These are phyloP conservation scores for Dinothrombium tinctorium DNA, from an alignment of 1,140 invertebrate genomes.

Conservation along the genomic window DNA sequence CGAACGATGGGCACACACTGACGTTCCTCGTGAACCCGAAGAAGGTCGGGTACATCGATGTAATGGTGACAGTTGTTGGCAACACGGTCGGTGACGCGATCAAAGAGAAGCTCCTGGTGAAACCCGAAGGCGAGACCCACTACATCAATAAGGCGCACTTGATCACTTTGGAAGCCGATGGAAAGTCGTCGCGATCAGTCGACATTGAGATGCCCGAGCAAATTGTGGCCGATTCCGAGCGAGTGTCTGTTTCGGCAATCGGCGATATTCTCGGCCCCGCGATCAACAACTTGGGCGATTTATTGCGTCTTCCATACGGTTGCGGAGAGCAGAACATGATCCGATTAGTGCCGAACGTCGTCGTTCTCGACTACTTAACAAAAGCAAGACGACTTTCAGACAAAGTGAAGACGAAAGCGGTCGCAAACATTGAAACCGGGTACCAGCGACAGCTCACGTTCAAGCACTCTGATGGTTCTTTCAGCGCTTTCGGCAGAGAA, in stretches of 20 bases:
- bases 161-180: conserved; percentile 31
- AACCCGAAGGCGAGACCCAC: conserved; percentile 51
- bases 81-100: conserved; percentile 36
- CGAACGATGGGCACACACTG: conserved; percentile 39
- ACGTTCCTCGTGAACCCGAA: conserved; percentile 55
- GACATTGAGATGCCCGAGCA: conserved; percentile 46
- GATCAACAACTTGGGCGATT: conserved; percentile 37
- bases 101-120: conserved; percentile 40
- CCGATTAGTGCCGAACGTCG: conserved; percentile 70
- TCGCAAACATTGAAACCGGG: conserved; percentile 50
- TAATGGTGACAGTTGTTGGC: conserved; percentile 33
- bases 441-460: conserved; percentile 83
- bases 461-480: conserved; percentile 68
- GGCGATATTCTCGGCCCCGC: conserved; percentile 48
- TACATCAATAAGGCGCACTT: conserved; percentile 47
- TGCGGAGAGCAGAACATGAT: conserved; percentile 90
- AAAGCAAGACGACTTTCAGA: conserved; percentile 31
- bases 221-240: conserved; percentile 41
- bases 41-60: conserved; percentile 45
- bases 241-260: conserved; percentile 42
- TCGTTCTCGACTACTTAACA: conserved; percentile 50
- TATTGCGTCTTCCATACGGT: conserved; percentile 57
- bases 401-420: conserved; percentile 42
- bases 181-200: conserved; percentile 23
- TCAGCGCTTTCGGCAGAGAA: conserved; percentile 66